Percentiles rank a stretch among this genome's conserved stretches.
Conservation (phyloP, 2,797 vertebrate species). For the Clarias laeviceps region DNA sequence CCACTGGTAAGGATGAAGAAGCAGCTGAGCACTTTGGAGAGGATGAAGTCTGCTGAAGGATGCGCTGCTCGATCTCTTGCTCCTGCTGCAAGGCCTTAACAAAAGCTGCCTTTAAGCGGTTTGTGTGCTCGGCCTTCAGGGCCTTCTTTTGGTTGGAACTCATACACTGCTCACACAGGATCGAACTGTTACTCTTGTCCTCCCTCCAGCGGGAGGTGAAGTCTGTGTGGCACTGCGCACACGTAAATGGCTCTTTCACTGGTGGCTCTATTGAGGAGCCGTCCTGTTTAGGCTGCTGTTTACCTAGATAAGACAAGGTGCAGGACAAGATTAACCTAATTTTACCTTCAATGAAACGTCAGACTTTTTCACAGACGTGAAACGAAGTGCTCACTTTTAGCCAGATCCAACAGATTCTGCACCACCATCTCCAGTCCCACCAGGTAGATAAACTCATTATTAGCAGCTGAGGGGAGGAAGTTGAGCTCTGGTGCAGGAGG, state of each 20-base stretch:
- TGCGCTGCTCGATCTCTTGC: constrained; percentile 97
- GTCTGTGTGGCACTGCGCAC: constrained; percentile 96
- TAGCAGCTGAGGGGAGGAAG: constrained; percentile 95
- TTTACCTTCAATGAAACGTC: background rate
- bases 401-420: constrained; percentile 94
- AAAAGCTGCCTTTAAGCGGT: constrained; percentile 93
- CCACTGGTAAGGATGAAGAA: constrained; percentile 68
- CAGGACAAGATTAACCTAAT: background rate
- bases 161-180: constrained; percentile 97
- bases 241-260: constrained; percentile 90
- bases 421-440: constrained; percentile 97
- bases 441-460: constrained; percentile 98
- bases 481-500: constrained; percentile 93
- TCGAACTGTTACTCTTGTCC: constrained; percentile 84
- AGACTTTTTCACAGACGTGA: background rate
- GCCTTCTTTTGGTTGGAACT: constrained; percentile 96
- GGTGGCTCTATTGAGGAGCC: constrained; percentile 44
- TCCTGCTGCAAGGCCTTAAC: constrained; percentile 98
- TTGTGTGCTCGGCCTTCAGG: constrained; percentile 95
- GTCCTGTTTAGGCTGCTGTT: constrained; percentile 66
- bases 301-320: constrained; percentile 69
- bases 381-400: constrained; percentile 73
- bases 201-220: constrained; percentile 98
- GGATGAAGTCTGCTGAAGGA: constrained; percentile 84
- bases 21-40: constrained; percentile 65